These are phyloP conservation scores for Sinocyclocheilus grahami DNA, from an alignment of 2,113 vertebrate species.

Conservation along the genomic window DNA sequence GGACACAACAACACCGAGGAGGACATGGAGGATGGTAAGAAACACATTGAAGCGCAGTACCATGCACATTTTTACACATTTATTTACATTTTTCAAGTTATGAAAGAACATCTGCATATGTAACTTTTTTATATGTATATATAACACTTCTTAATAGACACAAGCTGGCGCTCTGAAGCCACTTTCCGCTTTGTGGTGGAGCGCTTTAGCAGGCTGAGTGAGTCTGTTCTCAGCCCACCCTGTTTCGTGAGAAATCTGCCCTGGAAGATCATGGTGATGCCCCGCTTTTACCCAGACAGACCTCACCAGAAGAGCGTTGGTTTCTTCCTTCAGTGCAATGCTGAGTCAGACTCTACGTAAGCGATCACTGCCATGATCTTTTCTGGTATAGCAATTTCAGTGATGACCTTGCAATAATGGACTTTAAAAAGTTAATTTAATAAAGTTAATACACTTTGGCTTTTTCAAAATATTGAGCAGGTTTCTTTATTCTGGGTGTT, in stretches of 20 bases:
- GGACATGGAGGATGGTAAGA: conserved; percentile 99
- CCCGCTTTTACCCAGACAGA: conserved; percentile 95
- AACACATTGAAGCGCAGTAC: background rate
- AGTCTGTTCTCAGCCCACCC: conserved; percentile 96
- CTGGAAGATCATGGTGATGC: conserved; percentile 99
- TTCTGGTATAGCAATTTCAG: background rate
- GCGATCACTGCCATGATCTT: conserved; percentile 48
- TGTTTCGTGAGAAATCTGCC: conserved; percentile 98
- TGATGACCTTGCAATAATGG: background rate
- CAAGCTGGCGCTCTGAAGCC: conserved; percentile 97
- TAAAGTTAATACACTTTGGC: background rate
- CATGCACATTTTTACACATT: background rate
- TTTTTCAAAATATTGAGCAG: background rate
- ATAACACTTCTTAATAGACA: conserved; percentile 76
- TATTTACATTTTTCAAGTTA: background rate
- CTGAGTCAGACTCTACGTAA: conserved; percentile 99
- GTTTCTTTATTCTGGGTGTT: background rate
- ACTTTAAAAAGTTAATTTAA: background rate
- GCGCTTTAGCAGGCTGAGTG: conserved; percentile 94
- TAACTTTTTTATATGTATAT: background rate
- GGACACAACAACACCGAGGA: conserved; percentile 97
- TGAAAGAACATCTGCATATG: background rate
- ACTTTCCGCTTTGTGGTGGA: conserved; percentile 97
- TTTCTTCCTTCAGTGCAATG: conserved; percentile 99
- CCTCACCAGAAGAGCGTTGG: conserved; percentile 98